Evolutionary conservation across 1,140 invertebrate genomes (phyloP).

Genomic region (Solenopsis invicta): DNA sequence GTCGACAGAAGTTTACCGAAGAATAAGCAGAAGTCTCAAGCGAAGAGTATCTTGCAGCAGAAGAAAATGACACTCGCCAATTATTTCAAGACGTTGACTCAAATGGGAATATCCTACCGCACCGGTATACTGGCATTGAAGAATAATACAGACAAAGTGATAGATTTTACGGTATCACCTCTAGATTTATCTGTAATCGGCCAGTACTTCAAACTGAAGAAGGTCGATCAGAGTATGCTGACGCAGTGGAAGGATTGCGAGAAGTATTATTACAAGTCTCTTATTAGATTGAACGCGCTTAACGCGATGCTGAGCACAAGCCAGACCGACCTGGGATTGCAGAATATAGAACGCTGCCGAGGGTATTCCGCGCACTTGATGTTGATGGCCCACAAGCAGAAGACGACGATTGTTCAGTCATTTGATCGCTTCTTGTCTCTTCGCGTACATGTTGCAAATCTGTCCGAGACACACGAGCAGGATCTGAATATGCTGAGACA

Average conservation of each 20-base stretch:
- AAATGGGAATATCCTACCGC: slow-evolving; percentile 93
- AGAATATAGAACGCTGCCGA: slow-evolving; percentile 93
- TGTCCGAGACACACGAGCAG: slow-evolving; percentile 65
- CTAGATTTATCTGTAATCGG: slow-evolving; percentile 88
- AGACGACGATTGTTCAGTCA: slow-evolving; percentile 79
- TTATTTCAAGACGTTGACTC: slow-evolving; percentile 92
- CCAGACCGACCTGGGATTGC: slow-evolving; percentile 92
- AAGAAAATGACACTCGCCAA: slow-evolving; percentile 94
- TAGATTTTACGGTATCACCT: slow-evolving; percentile 87
- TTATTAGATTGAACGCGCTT: slow-evolving; percentile 91
- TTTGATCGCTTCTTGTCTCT: slow-evolving; percentile 83
- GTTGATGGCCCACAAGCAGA: slow-evolving; percentile 88
- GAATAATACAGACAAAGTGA: slow-evolving; percentile 79
- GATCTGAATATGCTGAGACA: slow-evolving; percentile 73
- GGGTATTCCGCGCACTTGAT: slow-evolving; percentile 92
- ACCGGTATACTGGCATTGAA: slow-evolving; percentile 89
- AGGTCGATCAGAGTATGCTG: slow-evolving; percentile 80
- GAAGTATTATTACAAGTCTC: slow-evolving; percentile 91
- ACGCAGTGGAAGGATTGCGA: slow-evolving; percentile 92
- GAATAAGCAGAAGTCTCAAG: slow-evolving; percentile 93
- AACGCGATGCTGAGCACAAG: slow-evolving; percentile 89
- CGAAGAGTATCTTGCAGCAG: slow-evolving; percentile 93
- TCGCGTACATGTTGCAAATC: slow-evolving; percentile 78
- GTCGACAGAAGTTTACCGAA: slow-evolving; percentile 89
- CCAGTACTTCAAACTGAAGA: slow-evolving; percentile 73